phyloP scores from a whole-genome alignment of 2,797 vertebrate species.

The Helostoma temminkii region DNA sequence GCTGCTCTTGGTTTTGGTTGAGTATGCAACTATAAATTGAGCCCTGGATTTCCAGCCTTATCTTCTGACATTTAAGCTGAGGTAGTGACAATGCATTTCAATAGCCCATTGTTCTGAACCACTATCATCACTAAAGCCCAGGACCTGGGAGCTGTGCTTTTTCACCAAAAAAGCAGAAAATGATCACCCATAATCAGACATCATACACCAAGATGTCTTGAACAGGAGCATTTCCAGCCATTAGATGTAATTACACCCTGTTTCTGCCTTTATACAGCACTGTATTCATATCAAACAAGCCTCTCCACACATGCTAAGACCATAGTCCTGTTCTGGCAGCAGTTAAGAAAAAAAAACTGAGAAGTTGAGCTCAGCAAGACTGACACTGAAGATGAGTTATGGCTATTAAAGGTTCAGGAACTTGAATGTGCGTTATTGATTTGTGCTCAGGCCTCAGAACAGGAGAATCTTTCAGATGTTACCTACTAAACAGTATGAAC shows the following conservation, averaged over 20 bases:
- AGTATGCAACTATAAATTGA: slow-evolving; percentile 53
- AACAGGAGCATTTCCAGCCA: slow-evolving; percentile 82
- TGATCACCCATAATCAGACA: slow-evolving; percentile 85
- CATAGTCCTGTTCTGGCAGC: slow-evolving; percentile 59
- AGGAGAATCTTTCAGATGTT: slow-evolving; percentile 63
- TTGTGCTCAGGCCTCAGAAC: slow-evolving; percentile 60
- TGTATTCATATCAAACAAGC: slow-evolving; percentile 79
- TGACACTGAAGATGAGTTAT: slow-evolving; percentile 60
- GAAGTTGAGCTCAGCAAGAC: slow-evolving; percentile 50
- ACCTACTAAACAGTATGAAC: slow-evolving; percentile 11
- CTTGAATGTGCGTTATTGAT: slow-evolving; percentile 73
- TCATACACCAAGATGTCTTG: slow-evolving; percentile 80
- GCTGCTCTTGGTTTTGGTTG: slow-evolving; percentile 47
- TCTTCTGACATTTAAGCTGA: slow-evolving; percentile 75
- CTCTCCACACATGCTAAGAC: slow-evolving; percentile 58
- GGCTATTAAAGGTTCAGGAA: slow-evolving; percentile 61
- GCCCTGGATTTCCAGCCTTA: slow-evolving; percentile 58
- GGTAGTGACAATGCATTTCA: slow-evolving; percentile 81
- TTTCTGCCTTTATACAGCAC: slow-evolving; percentile 76
- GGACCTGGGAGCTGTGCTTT: slow-evolving; percentile 74
- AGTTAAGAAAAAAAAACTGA: slow-evolving; percentile 70
- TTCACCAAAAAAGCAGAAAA: slow-evolving; percentile 79
- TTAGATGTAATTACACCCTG: slow-evolving; percentile 83
- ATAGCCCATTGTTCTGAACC: slow-evolving; percentile 84
- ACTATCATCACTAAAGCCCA: slow-evolving; percentile 79